Evolutionary conservation across 2,113 vertebrate genomes (phyloP).

Genomic region (Psittacula cyanocephala): DNA sequence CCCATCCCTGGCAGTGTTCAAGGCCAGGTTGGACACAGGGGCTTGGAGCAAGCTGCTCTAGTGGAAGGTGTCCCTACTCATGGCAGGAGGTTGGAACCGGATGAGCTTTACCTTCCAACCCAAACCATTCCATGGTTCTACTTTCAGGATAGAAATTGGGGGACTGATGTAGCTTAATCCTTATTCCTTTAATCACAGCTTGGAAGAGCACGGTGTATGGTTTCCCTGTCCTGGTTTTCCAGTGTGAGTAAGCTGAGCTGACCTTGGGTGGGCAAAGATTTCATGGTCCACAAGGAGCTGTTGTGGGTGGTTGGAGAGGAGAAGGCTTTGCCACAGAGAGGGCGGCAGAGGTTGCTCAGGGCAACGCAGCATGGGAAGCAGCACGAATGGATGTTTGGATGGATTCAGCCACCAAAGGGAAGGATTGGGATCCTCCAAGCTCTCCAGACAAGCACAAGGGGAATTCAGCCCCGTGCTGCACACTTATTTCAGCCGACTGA

Average conservation of each 20-base stretch:
- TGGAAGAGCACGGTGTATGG: background rate
- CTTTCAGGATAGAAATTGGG: background rate
- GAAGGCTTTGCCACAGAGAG: background rate
- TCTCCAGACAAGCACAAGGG: background rate
- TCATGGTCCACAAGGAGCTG: background rate
- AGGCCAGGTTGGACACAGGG: background rate
- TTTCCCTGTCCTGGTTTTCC: background rate
- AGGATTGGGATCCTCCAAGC: background rate
- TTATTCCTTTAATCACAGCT: background rate
- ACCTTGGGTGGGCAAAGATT: background rate
- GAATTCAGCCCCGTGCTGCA: background rate
- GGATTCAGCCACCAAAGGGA: background rate
- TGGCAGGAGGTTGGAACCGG: background rate
- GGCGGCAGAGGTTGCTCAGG: background rate
- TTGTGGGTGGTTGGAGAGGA: background rate
- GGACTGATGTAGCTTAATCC: background rate
- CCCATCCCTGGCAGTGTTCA: background rate
- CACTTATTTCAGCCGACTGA: rapidly evolving
- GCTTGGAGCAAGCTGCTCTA: background rate
- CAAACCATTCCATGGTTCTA: background rate
- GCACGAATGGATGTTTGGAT: rapidly evolving
- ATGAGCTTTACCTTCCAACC: background rate
- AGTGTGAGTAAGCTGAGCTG: background rate
- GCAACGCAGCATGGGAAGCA: background rate
- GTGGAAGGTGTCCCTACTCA: background rate